phyloP scores from a whole-genome alignment of 2,888 invertebrate genomes.

The Agrotis ipsilon region DNA sequence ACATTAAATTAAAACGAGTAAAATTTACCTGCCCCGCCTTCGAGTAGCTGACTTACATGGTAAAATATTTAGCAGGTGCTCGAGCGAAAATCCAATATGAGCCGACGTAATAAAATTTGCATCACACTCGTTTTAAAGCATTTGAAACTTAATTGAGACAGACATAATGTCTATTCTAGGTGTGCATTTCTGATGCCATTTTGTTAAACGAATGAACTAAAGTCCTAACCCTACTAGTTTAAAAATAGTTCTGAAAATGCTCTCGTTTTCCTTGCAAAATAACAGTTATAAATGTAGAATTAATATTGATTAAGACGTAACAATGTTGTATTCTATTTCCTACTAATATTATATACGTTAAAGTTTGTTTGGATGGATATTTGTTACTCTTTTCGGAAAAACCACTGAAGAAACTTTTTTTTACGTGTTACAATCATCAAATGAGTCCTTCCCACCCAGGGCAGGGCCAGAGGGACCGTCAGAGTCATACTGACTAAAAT shows the following conservation, averaged over 20 bases:
- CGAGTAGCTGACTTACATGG: neutral
- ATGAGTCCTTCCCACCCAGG: no score
- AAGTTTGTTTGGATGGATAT: no score
- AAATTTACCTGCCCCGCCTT: neutral
- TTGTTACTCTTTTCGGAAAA: no score
- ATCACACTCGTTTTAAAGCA: slow-evolving; percentile 13
- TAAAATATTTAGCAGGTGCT: slow-evolving; percentile 26
- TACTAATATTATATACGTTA: no score
- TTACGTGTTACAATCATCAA: no score
- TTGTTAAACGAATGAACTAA: neutral
- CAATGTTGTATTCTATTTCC: neutral
- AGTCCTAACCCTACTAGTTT: neutral
- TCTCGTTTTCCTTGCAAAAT: no score
- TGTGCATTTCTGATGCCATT: neutral
- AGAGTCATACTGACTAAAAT: no score
- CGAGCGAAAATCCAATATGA: slow-evolving; percentile 16
- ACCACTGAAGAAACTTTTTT: no score
- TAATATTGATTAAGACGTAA: neutral
- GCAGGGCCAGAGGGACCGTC: no score
- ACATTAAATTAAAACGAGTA: slow-evolving; percentile 1
- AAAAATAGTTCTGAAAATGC: no score
- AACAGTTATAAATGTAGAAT: neutral
- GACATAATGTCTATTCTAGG: neutral
- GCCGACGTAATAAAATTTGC: slow-evolving; percentile 12
- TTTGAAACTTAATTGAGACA: neutral